These are phyloP conservation scores for Scolopax mira DNA, from an alignment of 2,113 vertebrate species.

Conservation along the genomic window DNA sequence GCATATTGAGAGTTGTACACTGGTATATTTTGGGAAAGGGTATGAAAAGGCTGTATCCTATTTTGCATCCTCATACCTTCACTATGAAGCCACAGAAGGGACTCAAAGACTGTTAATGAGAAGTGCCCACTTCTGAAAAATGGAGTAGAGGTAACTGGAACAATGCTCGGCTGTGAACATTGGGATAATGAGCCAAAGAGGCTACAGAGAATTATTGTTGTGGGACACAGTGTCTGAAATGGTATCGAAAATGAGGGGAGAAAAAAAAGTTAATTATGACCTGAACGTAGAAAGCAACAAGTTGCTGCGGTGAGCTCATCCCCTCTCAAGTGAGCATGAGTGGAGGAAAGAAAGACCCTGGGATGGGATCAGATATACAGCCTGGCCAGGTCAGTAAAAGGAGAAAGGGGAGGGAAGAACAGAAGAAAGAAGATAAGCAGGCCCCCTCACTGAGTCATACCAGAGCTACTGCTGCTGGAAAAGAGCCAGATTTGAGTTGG, in stretches of 20 bases:
- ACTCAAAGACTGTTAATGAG: not conserved
- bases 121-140: not conserved
- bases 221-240: not conserved
- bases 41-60: not conserved
- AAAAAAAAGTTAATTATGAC: not conserved
- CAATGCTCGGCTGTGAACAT: fast-evolving
- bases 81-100: not conserved
- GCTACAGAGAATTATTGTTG: not conserved
- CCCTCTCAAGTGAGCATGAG: not conserved
- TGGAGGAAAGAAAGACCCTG: not conserved
- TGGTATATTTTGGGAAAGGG: not conserved
- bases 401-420: constrained; percentile 18
- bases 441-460: constrained; percentile 50
- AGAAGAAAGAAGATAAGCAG: constrained; percentile 45
- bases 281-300: not conserved
- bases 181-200: not conserved
- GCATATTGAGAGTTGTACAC: fast-evolving
- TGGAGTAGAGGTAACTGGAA: not conserved
- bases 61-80: not conserved
- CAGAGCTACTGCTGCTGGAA: constrained; percentile 61
- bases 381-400: not conserved
- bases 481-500: not conserved
- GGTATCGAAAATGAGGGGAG: not conserved
- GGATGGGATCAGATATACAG: not conserved
- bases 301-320: not conserved